Conservation (phyloP, 1,140 invertebrate species). For the Achatina immaculata region DNA sequence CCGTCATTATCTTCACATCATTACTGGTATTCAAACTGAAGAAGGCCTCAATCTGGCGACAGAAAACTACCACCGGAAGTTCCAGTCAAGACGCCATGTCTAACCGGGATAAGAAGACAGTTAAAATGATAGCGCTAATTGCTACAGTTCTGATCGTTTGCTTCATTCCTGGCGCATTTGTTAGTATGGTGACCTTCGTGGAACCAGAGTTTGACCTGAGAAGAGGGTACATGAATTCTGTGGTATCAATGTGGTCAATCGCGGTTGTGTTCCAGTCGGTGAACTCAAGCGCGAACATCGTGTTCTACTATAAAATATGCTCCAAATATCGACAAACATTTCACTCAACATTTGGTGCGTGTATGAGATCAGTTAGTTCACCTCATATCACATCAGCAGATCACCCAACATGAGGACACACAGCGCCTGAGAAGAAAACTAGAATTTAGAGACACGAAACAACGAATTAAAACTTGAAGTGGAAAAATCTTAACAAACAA, state of each 20-base stretch:
- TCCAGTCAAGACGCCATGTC: neutral
- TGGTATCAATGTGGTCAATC: neutral
- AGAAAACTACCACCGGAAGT: neutral
- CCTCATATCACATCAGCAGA: neutral
- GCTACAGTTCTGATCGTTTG: neutral
- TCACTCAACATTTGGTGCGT: neutral
- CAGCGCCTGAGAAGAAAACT: neutral
- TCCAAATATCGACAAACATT: neutral
- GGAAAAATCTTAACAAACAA: too few relatives aligned
- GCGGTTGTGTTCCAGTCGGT: neutral
- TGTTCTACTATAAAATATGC: neutral
- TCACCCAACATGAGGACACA: neutral
- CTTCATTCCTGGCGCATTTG: neutral
- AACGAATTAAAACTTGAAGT: neutral
- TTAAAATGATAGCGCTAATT: neutral
- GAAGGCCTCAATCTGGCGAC: neutral
- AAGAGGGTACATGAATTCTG: neutral
- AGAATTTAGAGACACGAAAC: neutral
- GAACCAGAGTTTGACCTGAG: too few relatives aligned
- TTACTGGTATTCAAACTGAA: neutral
- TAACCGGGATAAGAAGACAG: neutral
- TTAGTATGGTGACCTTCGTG: neutral
- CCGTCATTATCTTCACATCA: neutral
- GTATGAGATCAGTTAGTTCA: neutral
- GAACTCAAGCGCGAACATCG: neutral